Evolutionary conservation across 2,888 invertebrate species (phyloP).

Genomic region (Formica aserva): DNA sequence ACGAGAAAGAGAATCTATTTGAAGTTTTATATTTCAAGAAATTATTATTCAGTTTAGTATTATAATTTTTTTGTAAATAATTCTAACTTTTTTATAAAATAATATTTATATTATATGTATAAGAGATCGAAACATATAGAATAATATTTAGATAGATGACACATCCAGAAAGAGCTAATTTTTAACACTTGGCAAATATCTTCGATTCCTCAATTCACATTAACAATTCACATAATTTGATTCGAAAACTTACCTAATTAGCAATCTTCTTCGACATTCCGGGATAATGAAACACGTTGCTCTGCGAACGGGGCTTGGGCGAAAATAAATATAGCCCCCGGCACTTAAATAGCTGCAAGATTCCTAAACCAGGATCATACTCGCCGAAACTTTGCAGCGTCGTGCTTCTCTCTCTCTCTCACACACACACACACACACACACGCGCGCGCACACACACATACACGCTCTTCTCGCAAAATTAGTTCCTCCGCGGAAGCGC

Average conservation of each 20-base stretch:
- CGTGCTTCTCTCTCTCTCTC: constrained; percentile 11
- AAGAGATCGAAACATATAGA: neutral
- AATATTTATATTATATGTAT: neutral
- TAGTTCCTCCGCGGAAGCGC: constrained; percentile 47
- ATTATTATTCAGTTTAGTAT: neutral
- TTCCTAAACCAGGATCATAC: constrained; percentile 49
- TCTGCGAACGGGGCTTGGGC: constrained; percentile 28
- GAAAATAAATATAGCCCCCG: constrained; percentile 43
- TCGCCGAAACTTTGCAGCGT: constrained; percentile 45
- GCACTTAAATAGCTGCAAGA: constrained; percentile 50
- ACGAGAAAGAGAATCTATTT: neutral
- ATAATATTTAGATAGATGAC: neutral
- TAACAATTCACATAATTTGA: constrained; percentile 16
- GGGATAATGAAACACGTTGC: constrained; percentile 38
- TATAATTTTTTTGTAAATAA: neutral
- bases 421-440: constrained; percentile 6
- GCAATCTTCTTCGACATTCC: constrained; percentile 26
- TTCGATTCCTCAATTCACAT: neutral
- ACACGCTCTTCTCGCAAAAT: constrained; percentile 26
- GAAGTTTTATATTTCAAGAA: neutral
- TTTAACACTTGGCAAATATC: neutral
- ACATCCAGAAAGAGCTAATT: neutral
- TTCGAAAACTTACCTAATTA: constrained; percentile 42
- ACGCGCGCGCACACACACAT: neutral
- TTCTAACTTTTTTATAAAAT: neutral